Evolutionary conservation across 1,140 invertebrate genomes (phyloP).

Genomic region (Drosophila arizonae): DNA sequence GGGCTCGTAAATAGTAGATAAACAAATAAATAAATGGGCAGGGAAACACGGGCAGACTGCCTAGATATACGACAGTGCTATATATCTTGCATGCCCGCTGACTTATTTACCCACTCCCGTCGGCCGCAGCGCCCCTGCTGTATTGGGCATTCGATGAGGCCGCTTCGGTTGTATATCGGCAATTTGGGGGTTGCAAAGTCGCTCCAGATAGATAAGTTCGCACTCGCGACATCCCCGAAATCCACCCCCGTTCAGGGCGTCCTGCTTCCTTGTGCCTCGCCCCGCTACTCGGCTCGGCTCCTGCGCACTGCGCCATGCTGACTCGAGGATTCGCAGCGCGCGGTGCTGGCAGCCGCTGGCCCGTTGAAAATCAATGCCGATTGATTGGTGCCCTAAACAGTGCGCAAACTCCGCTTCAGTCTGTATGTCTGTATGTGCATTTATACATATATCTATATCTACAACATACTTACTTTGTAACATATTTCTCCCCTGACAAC

Average conservation of each 20-base stretch:
- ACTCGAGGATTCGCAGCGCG: background rate
- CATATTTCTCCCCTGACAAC: slow-evolving; percentile 14
- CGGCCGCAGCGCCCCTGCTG: slow-evolving; percentile 6
- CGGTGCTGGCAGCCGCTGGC: slow-evolving; percentile 13
- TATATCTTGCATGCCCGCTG: slow-evolving; percentile 57
- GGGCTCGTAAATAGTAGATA: slow-evolving; percentile 78
- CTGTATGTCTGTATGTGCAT: background rate
- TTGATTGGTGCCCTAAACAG: slow-evolving; percentile 52
- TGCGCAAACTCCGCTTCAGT: slow-evolving; percentile 62
- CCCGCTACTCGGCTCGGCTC: slow-evolving; percentile 12
- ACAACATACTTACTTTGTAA: background rate
- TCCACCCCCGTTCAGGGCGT: slow-evolving; percentile 52
- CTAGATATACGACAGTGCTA: slow-evolving; percentile 69
- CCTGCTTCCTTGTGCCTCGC: slow-evolving; percentile 1
- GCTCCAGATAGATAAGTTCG: slow-evolving; percentile 70
- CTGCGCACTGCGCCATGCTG: slow-evolving; percentile 52
- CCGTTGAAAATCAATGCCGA: slow-evolving; percentile 62
- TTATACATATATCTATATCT: background rate
- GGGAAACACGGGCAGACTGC: slow-evolving; percentile 19
- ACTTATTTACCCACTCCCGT: slow-evolving; percentile 33
- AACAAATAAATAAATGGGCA: slow-evolving; percentile 67
- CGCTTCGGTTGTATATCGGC: slow-evolving; percentile 49
- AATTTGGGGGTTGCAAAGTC: slow-evolving; percentile 55
- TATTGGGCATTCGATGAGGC: slow-evolving; percentile 14
- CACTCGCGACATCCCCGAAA: slow-evolving; percentile 45